phyloP scores from a whole-genome alignment of 1,140 invertebrate genomes.

The Anastrepha ludens region DNA sequence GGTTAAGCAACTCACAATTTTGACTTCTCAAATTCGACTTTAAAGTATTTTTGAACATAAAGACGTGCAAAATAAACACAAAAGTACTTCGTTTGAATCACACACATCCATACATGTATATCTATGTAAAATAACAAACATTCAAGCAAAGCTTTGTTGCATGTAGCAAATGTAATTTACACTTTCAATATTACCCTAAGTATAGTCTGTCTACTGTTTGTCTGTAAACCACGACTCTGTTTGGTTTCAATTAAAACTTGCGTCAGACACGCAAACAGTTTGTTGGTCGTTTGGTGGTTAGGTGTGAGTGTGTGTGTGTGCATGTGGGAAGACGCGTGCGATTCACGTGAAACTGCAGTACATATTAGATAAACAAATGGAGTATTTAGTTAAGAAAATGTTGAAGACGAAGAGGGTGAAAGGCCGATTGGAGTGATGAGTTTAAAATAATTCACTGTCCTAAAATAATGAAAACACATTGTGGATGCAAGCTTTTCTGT shows the following conservation, averaged over 20 bases:
- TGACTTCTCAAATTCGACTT: neutral
- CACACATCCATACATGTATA: neutral
- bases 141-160: constrained; percentile 22
- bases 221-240: constrained; percentile 4
- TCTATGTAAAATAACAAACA: neutral
- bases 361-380: too few species aligned
- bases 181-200: neutral
- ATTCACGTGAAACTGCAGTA: neutral
- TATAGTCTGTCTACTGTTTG: neutral
- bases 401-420: neutral
- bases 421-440: too few species aligned
- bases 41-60: neutral
- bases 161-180: neutral
- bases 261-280: constrained; percentile 16
- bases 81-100: neutral
- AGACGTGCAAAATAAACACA: neutral
- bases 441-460: too few species aligned
- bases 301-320: neutral
- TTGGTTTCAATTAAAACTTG: constrained; percentile 48
- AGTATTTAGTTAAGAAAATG: neutral
- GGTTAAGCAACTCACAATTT: neutral
- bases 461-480: too few species aligned
- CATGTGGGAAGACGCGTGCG: neutral
- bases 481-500: too few species aligned
- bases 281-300: neutral